Percentiles rank a stretch among this genome's conserved stretches.
Evolutionary conservation across 1,140 invertebrate species (phyloP).

Genomic region (Drosophila parabipectinata): DNA sequence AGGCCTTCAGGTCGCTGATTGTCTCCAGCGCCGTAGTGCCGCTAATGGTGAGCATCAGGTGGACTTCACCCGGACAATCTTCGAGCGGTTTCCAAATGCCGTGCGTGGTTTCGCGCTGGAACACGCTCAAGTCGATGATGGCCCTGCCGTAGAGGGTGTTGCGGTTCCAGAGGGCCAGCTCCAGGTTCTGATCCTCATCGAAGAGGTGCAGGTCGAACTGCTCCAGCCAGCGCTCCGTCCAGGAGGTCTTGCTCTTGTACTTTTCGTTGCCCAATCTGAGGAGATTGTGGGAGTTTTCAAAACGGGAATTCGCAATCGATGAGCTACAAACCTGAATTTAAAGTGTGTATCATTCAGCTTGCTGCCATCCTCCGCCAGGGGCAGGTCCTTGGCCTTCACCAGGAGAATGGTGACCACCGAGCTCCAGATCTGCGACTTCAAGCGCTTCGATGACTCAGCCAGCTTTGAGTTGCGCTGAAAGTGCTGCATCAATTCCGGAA

Average conservation of each 20-base stretch:
- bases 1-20: constrained; percentile 94
- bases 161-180: constrained; percentile 79
- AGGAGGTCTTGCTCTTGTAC: constrained; percentile 97
- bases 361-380: constrained; percentile 94
- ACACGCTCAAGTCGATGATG: constrained; percentile 92
- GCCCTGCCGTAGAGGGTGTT: constrained; percentile 87
- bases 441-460: constrained; percentile 90
- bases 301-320: neutral
- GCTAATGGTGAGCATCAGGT: constrained; percentile 96
- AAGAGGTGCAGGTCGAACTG: constrained; percentile 99
- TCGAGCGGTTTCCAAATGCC: constrained; percentile 94
- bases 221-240: constrained; percentile 96
- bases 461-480: constrained; percentile 91
- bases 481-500: constrained; percentile 86
- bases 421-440: constrained; percentile 97
- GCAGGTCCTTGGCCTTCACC: constrained; percentile 96
- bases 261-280: constrained; percentile 97
- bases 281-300: constrained; percentile 35
- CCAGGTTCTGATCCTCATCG: constrained; percentile 87
- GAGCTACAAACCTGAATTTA: constrained; percentile 92
- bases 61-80: constrained; percentile 94
- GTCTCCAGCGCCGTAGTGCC: constrained; percentile 96
- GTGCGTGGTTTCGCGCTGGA: constrained; percentile 96
- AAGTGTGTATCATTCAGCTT: constrained; percentile 97
- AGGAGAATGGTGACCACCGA: constrained; percentile 98